Evolutionary conservation across 2,113 vertebrate genomes (phyloP).

Genomic region (Leucosticte australis): DNA sequence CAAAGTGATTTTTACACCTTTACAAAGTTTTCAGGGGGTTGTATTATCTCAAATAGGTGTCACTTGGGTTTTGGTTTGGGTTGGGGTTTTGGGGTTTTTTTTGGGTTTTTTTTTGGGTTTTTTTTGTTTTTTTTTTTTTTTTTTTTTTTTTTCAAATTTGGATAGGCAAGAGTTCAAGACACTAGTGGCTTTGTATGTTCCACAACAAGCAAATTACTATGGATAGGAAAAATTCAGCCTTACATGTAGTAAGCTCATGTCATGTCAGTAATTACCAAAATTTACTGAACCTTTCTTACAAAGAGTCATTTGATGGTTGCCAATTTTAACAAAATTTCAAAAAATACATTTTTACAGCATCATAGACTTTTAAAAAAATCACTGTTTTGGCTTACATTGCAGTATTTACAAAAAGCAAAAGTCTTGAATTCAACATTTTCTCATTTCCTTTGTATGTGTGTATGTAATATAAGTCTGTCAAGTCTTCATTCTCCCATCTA

Average conservation of each 20-base stretch:
- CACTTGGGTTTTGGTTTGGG: neutral
- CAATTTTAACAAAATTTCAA: neutral
- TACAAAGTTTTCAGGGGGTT: neutral
- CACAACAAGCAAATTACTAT: neutral
- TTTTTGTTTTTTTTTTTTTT: too few species aligned
- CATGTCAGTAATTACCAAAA: neutral
- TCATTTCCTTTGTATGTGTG: neutral
- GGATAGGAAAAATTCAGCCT: neutral
- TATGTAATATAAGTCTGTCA: neutral
- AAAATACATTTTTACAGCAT: neutral
- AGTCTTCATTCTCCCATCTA: neutral
- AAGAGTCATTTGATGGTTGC: neutral
- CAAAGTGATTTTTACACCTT: neutral
- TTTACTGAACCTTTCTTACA: neutral
- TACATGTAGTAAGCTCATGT: neutral
- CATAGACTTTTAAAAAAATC: neutral
- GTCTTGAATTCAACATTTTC: neutral
- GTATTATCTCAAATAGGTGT: neutral
- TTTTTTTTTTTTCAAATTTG: neutral
- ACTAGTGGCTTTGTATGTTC: neutral
- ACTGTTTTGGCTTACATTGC: neutral
- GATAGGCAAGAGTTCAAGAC: neutral
- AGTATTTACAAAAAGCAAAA: neutral
- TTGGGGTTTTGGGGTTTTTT: neutral
- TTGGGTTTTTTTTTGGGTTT: neutral